Conservation (phyloP, 2,888 invertebrate species). For the Napeogenes sylphis region DNA sequence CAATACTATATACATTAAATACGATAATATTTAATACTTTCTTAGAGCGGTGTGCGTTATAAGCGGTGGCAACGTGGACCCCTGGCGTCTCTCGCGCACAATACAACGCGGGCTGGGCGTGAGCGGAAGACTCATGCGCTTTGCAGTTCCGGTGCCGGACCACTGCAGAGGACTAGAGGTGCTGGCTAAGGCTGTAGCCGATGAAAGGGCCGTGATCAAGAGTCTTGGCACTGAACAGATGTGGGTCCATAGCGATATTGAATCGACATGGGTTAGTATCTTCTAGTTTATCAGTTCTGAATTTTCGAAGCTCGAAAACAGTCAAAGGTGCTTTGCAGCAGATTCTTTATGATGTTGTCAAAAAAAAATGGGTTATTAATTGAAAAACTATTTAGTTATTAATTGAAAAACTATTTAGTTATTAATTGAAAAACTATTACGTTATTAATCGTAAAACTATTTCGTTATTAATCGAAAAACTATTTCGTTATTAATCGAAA, state of each 20-base stretch:
- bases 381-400: no score
- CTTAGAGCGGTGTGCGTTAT: constrained; percentile 85
- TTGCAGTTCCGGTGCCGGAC: constrained; percentile 84
- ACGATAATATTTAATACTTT: not conserved
- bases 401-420: no score
- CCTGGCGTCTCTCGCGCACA: constrained; percentile 84
- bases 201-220: constrained; percentile 60
- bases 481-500: no score
- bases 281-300: not conserved
- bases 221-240: constrained; percentile 68
- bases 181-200: constrained; percentile 64
- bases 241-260: constrained; percentile 66
- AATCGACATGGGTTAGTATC: constrained; percentile 59
- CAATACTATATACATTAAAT: no score
- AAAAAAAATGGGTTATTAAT: no score
- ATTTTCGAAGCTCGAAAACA: no score
- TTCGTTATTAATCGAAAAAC: no score
- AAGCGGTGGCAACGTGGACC: constrained; percentile 89
- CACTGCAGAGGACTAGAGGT: constrained; percentile 85
- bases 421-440: no score
- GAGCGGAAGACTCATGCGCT: constrained; percentile 83
- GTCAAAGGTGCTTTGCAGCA: no score
- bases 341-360: no score
- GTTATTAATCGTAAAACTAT: no score
- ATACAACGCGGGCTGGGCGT: constrained; percentile 88